phyloP scores from a whole-genome alignment of 2,113 vertebrate genomes.

The Saguinus midas region DNA sequence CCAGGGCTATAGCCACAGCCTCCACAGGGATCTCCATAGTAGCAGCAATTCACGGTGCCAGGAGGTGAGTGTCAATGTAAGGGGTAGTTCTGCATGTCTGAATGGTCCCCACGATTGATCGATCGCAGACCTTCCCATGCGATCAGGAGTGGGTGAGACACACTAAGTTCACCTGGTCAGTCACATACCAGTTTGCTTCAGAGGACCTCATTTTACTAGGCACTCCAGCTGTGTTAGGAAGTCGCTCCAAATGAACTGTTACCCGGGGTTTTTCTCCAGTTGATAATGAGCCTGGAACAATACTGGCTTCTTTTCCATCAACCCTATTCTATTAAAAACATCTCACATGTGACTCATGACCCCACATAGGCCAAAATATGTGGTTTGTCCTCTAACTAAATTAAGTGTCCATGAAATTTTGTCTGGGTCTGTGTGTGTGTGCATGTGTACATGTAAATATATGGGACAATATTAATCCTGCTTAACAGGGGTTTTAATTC shows the following conservation, averaged over 20 bases:
- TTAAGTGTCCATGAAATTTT: background rate
- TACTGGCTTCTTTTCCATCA: background rate
- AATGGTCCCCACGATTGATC: background rate
- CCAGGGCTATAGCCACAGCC: background rate
- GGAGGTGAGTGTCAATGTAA: background rate
- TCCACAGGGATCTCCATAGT: background rate
- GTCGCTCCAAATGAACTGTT: background rate
- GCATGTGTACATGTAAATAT: background rate
- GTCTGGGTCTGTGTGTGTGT: background rate
- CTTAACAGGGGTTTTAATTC: background rate
- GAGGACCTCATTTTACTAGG: background rate
- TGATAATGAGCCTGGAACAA: conserved; percentile 18
- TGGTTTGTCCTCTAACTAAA: conserved; percentile 9
- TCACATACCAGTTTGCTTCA: background rate
- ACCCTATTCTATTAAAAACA: background rate
- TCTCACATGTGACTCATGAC: background rate
- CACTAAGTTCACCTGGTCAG: background rate
- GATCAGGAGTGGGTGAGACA: background rate
- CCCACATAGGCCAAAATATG: background rate
- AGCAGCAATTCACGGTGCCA: background rate
- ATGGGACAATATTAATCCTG: background rate
- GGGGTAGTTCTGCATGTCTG: background rate
- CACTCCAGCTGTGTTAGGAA: background rate
- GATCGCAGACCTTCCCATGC: background rate
- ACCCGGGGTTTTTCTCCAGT: background rate